Base-by-base conservation (phyloP, 2,797 vertebrate genomes). In the Sciurus carolinensis region DNA sequence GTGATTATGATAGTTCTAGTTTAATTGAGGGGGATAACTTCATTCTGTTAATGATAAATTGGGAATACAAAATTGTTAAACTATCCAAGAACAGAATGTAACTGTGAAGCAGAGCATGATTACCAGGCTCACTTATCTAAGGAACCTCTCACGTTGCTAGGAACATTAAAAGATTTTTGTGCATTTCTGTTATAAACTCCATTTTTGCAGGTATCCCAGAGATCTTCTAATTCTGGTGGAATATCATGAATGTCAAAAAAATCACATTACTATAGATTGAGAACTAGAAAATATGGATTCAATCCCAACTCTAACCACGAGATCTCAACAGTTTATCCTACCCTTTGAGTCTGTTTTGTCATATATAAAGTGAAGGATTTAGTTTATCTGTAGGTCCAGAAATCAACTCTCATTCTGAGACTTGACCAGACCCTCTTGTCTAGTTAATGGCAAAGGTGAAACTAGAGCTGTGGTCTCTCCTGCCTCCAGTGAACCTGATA, bases 121-220 rank as follows among this genome's bases (percentile, higher is more conserved):
- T 80, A 72, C 26, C 24, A 57, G 20, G 18, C 39, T 87, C 54
- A 64, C 11, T 76, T 87, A n/a, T 12, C 54, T 83, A 47, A 54
- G 64, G 17, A 83, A 54, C 33, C 22, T 86, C 52, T 67, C 62
- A 54, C 11, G 20, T 24, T 86, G 28, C 44, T 71, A 64, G 36
- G 28, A 18, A 66, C 54, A 69, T 39, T 79, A 85, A 75, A 83
- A 47, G 18, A 1, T 59, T 90, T 82, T 66, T 26, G 22, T 93
- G n/a, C 36, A 87, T 93, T 93, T 96, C 71, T 92, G 57, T 47
- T 59, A 73, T 75, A 59, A 36, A 87, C 62, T 90, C 87, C 59
- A 77, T 4, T 9, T 69, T 8, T 22, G 14, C 42, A 50, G 42
- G 79, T 33, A 42, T 50, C 39, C 84, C 79, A 88, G 42, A 81